These are phyloP conservation scores for Tigriopus californicus DNA, from an alignment of 2,888 invertebrate genomes.

Conservation along the genomic window DNA sequence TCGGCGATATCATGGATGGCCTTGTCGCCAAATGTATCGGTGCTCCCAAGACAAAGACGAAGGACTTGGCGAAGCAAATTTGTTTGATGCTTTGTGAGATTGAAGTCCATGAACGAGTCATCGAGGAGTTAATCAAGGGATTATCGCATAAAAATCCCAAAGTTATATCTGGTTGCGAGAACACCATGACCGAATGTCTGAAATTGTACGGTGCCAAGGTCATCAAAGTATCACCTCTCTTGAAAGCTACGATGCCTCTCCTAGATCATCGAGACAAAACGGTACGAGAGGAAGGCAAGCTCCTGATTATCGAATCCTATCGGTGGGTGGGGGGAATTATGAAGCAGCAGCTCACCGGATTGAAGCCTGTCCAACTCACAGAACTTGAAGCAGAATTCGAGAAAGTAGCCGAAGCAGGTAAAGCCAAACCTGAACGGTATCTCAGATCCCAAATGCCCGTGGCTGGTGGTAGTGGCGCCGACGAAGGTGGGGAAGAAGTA, in stretches of 20 bases:
- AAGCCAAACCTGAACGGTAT: constrained; percentile 50
- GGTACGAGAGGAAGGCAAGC: constrained; percentile 79
- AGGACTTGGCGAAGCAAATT: constrained; percentile 71
- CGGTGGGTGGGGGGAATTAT: constrained; percentile 67
- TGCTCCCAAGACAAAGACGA: constrained; percentile 73
- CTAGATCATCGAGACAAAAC: constrained; percentile 77
- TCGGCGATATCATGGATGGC: constrained; percentile 47
- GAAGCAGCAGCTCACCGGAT: constrained; percentile 58
- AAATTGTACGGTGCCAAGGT: constrained; percentile 81
- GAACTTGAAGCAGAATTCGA: constrained; percentile 77
- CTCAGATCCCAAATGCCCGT: constrained; percentile 56
- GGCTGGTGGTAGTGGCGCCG: constrained; percentile 31
- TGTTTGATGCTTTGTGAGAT: constrained; percentile 86
- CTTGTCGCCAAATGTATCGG: constrained; percentile 81
- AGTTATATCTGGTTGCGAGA: constrained; percentile 31
- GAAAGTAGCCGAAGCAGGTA: constrained; percentile 39
- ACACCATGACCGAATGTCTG: constrained; percentile 4
- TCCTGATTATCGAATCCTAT: constrained; percentile 76
- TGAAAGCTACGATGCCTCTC: constrained; percentile 65
- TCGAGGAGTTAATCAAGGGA: constrained; percentile 80
- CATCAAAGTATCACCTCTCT: constrained; percentile 62
- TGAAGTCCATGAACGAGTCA: constrained; percentile 72
- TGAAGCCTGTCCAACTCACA: constrained; percentile 74
- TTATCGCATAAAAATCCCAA: constrained; percentile 92
- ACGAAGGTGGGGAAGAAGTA: constrained; percentile 28